Evolutionary conservation across 2,113 vertebrate genomes (phyloP).

Genomic region (Talpa occidentalis): DNA sequence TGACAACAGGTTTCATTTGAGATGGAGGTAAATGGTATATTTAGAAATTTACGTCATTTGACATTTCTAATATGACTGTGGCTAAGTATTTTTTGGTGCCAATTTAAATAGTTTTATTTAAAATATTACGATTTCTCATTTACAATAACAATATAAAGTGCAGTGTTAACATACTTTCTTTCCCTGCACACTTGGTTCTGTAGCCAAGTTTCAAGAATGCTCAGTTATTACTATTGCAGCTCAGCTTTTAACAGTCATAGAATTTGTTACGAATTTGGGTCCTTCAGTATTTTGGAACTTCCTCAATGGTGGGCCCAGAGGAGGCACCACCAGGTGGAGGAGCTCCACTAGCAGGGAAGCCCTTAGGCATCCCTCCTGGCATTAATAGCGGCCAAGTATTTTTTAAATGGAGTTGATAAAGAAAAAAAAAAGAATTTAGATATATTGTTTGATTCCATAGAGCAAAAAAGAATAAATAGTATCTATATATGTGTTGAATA

Average conservation of each 20-base stretch:
- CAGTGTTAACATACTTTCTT: constrained; percentile 77
- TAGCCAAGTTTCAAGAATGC: constrained; percentile 89
- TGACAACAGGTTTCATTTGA: no score
- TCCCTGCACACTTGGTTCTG: constrained; percentile 76
- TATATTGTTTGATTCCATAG: not conserved
- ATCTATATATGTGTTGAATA: not conserved
- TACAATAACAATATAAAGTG: constrained; percentile 88
- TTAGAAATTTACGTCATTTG: no score
- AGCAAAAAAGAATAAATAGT: not conserved
- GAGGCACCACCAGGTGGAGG: constrained; percentile 74
- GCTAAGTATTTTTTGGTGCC: constrained; percentile 75
- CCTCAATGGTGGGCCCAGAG: constrained; percentile 90
- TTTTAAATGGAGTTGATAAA: no score
- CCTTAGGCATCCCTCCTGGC: constrained; percentile 92
- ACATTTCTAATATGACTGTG: no score
- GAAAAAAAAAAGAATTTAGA: no score
- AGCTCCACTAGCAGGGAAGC: constrained; percentile 93
- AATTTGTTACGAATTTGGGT: constrained; percentile 65
- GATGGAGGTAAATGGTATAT: no score
- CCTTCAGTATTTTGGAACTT: constrained; percentile 79
- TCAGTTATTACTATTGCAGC: constrained; percentile 84
- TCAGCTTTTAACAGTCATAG: constrained; percentile 80
- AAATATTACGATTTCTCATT: constrained; percentile 86
- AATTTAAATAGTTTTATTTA: constrained; percentile 89
- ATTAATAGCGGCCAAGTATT: constrained; percentile 63